Percentiles rank a stretch among this genome's conserved stretches.
These are phyloP conservation scores for Mesorhabditis belari DNA, from an alignment of 2,888 invertebrate species.

Conservation along the genomic window DNA sequence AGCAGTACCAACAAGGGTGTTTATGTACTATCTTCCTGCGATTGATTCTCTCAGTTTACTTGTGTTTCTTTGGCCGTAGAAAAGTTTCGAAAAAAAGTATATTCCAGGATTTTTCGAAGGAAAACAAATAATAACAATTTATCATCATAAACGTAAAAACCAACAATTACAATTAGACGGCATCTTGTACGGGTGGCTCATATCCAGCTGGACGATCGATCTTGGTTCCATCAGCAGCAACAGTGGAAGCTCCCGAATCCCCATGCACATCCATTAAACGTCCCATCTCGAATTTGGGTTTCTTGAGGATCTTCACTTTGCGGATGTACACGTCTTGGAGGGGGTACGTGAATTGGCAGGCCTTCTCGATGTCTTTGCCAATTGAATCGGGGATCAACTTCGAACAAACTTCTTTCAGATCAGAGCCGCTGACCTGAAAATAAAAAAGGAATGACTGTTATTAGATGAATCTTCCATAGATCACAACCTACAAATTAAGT, in stretches of 20 bases:
- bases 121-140: no score
- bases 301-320: constrained; percentile 97
- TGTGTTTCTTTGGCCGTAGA: no score
- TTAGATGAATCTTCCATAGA: background rate
- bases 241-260: constrained; percentile 28
- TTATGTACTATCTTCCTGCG: no score
- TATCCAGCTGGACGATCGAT: constrained; percentile 90
- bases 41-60: no score
- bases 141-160: no score
- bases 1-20: no score
- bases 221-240: constrained; percentile 61
- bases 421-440: constrained; percentile 61
- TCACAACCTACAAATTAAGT: background rate
- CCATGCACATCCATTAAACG: constrained; percentile 85
- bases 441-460: background rate
- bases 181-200: constrained; percentile 93
- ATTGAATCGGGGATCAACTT: constrained; percentile 83
- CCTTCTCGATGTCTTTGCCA: constrained; percentile 97
- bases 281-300: constrained; percentile 91
- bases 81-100: no score
- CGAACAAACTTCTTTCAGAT: constrained; percentile 83
- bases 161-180: constrained; percentile 74
- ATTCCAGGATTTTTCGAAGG: no score
- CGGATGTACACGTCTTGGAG: constrained; percentile 95
- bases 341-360: constrained; percentile 91